These are phyloP conservation scores for Callipepla squamata DNA, from an alignment of 2,113 vertebrate genomes.

Conservation along the genomic window DNA sequence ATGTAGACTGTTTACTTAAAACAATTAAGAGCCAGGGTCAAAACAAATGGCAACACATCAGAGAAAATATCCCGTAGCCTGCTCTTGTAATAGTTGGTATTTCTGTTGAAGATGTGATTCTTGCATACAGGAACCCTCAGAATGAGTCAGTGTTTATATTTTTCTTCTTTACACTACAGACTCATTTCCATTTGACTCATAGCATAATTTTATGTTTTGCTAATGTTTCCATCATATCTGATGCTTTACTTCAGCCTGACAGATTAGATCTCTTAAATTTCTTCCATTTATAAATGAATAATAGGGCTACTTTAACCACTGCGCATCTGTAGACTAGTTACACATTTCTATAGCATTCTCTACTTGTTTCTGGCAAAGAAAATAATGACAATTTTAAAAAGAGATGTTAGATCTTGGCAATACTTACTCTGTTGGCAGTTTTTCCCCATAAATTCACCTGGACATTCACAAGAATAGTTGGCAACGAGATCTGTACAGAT, in stretches of 20 bases:
- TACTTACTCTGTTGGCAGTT: conserved; percentile 98
- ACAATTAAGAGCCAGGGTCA: not conserved
- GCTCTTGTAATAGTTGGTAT: not conserved
- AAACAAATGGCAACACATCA: not conserved
- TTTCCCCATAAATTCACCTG: conserved; percentile 97
- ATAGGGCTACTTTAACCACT: not conserved
- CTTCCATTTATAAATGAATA: not conserved
- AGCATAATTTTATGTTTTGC: not conserved
- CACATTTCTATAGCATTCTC: not conserved
- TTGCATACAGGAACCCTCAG: fast-evolving
- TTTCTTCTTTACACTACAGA: not conserved
- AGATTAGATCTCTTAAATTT: not conserved
- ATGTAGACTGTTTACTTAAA: not conserved
- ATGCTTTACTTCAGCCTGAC: not conserved
- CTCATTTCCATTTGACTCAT: not conserved
- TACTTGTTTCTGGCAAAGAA: not conserved
- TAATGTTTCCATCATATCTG: not conserved
- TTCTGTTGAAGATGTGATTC: not conserved
- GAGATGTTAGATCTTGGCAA: not conserved
- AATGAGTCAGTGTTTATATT: not conserved
- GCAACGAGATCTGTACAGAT: conserved; percentile 95
- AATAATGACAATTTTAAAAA: not conserved
- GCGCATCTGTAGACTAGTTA: not conserved
- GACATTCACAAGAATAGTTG: conserved; percentile 98
- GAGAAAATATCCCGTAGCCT: not conserved